Percentiles rank a stretch among this genome's conserved stretches.
phyloP scores from a whole-genome alignment of 2,797 vertebrate genomes.

The Spatula versicolor region DNA sequence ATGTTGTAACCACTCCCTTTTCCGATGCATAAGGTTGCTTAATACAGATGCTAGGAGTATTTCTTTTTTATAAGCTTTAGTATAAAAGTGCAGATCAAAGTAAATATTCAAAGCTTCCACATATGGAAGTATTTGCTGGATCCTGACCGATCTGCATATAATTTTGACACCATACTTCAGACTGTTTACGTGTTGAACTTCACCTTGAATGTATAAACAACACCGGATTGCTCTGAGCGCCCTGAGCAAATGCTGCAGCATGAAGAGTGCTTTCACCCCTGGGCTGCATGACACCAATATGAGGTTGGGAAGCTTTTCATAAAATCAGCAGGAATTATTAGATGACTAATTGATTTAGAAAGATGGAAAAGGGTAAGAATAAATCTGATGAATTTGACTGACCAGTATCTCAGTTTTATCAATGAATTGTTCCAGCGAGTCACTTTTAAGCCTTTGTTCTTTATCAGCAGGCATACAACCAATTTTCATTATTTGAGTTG shows the following conservation, averaged over 20 bases:
- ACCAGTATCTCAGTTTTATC: background rate
- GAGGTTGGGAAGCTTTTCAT: background rate
- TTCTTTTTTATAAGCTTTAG: background rate
- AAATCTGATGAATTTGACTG: background rate
- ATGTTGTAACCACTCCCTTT: background rate
- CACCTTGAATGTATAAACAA: background rate
- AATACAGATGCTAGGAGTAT: background rate
- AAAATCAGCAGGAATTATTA: background rate
- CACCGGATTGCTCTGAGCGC: background rate
- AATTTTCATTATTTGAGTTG: background rate
- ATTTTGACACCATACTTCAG: background rate
- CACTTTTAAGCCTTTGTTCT: background rate
- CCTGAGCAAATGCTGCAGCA: background rate
- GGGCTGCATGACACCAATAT: background rate
- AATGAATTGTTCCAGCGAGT: conserved; percentile 9
- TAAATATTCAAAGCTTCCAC: background rate
- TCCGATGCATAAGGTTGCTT: background rate
- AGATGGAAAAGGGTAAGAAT: background rate
- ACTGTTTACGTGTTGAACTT: conserved; percentile 3
- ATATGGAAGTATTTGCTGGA: conserved; percentile 4
- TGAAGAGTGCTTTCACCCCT: background rate
- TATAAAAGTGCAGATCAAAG: conserved; percentile 29
- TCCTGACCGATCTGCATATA: background rate
- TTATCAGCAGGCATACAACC: background rate
- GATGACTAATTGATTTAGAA: background rate